Evolutionary conservation across 2,888 invertebrate genomes (phyloP).

Genomic region (Galeruca laticollis): DNA sequence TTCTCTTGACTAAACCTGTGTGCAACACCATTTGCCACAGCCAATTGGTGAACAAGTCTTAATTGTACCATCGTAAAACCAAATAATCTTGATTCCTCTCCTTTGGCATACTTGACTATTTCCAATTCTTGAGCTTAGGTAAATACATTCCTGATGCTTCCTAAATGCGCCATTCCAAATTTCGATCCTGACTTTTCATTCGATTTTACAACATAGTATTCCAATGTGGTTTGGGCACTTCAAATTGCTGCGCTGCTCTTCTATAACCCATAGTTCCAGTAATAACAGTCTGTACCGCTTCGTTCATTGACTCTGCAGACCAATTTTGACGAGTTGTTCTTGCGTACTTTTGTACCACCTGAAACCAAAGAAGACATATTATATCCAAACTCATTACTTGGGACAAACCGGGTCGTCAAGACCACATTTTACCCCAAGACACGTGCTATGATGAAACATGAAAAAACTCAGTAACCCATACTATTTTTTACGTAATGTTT

Average conservation of each 20-base stretch:
- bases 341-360: too few relatives aligned
- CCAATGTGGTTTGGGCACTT: constrained; percentile 32
- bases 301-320: constrained; percentile 24
- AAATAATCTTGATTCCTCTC: too few relatives aligned
- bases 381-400: too few relatives aligned
- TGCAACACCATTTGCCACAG: constrained; percentile 65
- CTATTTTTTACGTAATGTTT: constrained; percentile 13
- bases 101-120: constrained; percentile 43
- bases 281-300: constrained; percentile 22
- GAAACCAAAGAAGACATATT: too few relatives aligned
- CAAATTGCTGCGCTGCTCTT: constrained; percentile 24
- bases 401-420: constrained; percentile 17
- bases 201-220: constrained; percentile 28
- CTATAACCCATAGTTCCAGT: constrained; percentile 32
- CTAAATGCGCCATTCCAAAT: constrained; percentile 3
- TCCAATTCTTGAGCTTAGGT: constrained; percentile 44
- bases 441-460: too few relatives aligned
- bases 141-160: constrained; percentile 20
- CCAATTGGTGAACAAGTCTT: constrained; percentile 69
- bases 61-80: constrained; percentile 59
- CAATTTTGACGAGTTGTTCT: too few relatives aligned
- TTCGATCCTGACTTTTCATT: not conserved
- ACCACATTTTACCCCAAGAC: constrained; percentile 21
- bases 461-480: too few relatives aligned
- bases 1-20: constrained; percentile 65